These are phyloP conservation scores for Acipenser oxyrinchus DNA, from an alignment of 2,797 vertebrate species.

Conservation along the genomic window DNA sequence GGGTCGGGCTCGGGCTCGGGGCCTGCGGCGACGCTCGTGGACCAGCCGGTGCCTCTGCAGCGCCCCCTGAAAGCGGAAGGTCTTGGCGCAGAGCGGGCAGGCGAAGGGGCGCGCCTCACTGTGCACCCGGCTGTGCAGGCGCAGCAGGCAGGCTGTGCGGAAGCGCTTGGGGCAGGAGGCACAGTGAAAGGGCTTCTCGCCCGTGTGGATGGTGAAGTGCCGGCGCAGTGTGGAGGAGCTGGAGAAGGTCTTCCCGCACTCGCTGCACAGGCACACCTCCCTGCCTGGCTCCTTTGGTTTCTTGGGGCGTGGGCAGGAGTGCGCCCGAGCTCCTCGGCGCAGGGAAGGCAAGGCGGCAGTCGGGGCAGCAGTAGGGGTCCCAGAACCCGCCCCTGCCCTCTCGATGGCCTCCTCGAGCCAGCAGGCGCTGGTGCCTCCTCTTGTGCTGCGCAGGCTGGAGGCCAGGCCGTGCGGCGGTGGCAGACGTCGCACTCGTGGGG, in stretches of 20 bases:
- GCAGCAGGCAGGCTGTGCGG: not conserved
- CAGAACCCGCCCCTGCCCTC: not conserved
- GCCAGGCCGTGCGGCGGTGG: not conserved
- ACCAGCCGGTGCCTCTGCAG: not conserved
- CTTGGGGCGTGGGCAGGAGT: not conserved
- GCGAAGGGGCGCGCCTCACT: not conserved
- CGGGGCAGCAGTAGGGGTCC: not conserved
- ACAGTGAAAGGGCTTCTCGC: not conserved
- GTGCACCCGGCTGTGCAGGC: not conserved
- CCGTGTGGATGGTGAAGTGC: not conserved
- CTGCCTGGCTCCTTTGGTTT: not conserved
- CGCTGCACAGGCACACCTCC: not conserved
- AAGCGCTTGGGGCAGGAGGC: not conserved
- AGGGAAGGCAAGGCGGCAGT: not conserved
- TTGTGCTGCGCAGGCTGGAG: constrained; percentile 4
- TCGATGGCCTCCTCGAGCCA: not conserved
- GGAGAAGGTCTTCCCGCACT: not conserved
- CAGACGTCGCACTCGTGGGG: not conserved
- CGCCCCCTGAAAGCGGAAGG: not conserved
- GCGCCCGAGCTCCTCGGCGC: not conserved
- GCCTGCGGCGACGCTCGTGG: not conserved
- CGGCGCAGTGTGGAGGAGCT: not conserved
- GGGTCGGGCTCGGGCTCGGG: not conserved
- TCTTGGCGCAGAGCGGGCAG: not conserved
- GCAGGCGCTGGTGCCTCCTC: not conserved